Conservation (phyloP, 2,888 invertebrate genomes). For the Micoletzkya japonica region DNA sequence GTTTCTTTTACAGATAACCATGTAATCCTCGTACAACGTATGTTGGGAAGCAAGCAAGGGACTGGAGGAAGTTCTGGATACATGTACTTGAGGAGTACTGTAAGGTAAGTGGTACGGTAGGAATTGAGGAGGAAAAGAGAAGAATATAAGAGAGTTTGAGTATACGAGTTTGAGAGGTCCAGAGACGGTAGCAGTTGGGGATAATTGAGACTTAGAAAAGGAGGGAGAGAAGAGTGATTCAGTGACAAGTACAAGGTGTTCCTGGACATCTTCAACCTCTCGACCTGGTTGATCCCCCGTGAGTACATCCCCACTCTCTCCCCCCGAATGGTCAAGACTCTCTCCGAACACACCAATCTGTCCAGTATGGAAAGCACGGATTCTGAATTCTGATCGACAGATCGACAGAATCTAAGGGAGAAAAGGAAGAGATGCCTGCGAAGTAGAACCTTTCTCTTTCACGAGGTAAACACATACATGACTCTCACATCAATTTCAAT, state of each 20-base stretch:
- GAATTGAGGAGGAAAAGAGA: not conserved
- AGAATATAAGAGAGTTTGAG: not conserved
- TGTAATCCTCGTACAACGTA: conserved; percentile 94
- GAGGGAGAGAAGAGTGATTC: conserved; percentile 63
- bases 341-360: conserved; percentile 56
- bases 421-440: no score
- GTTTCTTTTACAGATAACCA: conserved; percentile 81
- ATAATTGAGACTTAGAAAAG: not conserved
- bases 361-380: conserved; percentile 24
- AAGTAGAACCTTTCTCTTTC: no score
- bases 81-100: conserved; percentile 91
- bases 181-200: not conserved
- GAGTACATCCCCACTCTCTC: conserved; percentile 85
- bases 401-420: no score
- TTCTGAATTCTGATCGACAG: conserved; percentile 6
- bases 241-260: conserved; percentile 99
- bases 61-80: conserved; percentile 98
- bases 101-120: conserved; percentile 74
- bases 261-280: conserved; percentile 92
- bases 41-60: conserved; percentile 96
- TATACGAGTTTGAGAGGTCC: not conserved
- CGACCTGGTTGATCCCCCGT: conserved; percentile 91
- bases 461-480: no score
- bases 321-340: conserved; percentile 73
- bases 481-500: no score